phyloP scores from a whole-genome alignment of 2,797 vertebrate species.

The Florisuga fusca region DNA sequence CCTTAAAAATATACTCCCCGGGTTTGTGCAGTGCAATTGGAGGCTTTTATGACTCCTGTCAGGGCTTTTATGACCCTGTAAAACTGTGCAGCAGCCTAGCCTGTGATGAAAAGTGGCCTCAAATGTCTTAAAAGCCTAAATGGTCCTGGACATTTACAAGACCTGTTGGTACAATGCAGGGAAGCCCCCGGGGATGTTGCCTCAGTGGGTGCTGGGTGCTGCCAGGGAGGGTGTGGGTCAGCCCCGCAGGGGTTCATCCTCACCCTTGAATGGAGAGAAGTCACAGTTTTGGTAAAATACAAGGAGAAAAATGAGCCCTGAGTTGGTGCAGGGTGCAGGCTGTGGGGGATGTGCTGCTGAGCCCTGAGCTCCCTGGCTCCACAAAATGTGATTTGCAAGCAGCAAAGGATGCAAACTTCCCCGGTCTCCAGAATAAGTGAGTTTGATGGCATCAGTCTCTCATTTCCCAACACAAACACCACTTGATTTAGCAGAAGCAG shows the following conservation, averaged over 20 bases:
- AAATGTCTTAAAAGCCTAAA: conserved; percentile 82
- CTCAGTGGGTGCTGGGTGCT: not conserved
- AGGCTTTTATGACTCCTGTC: conserved; percentile 87
- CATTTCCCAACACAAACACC: conserved; percentile 69
- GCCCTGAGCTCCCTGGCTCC: not conserved
- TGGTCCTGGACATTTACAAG: conserved; percentile 78
- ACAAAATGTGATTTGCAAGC: not conserved
- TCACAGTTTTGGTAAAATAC: fast-evolving
- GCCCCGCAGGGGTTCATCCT: not conserved
- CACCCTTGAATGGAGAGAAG: not conserved
- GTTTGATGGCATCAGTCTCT: conserved; percentile 61
- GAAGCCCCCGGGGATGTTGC: not conserved
- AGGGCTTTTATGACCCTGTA: conserved; percentile 86
- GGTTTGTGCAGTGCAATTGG: conserved; percentile 84
- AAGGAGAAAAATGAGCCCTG: not conserved
- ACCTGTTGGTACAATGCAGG: conserved; percentile 56
- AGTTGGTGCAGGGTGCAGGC: not conserved
- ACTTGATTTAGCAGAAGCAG: conserved; percentile 65
- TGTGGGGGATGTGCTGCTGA: not conserved
- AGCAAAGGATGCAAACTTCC: not conserved
- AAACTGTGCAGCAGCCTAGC: conserved; percentile 81
- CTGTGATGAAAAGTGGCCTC: conserved; percentile 79
- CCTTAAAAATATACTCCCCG: conserved; percentile 87
- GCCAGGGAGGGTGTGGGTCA: fast-evolving
- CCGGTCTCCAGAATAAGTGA: conserved; percentile 31